Evolutionary conservation across 2,888 invertebrate species (phyloP).

Genomic region (Rhamphomyia laevipes): DNA sequence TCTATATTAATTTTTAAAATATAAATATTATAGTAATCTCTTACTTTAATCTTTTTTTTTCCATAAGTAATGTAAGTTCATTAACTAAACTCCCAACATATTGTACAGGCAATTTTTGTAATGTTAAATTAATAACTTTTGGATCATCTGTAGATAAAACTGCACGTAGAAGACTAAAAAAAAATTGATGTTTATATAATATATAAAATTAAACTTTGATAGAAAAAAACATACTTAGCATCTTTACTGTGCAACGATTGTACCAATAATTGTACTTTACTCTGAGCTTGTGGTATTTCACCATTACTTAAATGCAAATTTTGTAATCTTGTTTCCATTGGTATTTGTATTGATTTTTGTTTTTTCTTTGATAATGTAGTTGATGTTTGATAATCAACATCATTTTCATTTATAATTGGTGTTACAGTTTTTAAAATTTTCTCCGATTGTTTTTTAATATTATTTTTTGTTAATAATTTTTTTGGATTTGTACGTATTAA

Average conservation of each 20-base stretch:
- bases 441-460: conserved; percentile 16
- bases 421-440: conserved; percentile 23
- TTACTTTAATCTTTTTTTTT: conserved; percentile 50
- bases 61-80: conserved; percentile 56
- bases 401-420: conserved; percentile 23
- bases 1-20: not conserved
- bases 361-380: conserved; percentile 22
- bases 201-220: conserved; percentile 1
- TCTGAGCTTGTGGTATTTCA: conserved; percentile 49
- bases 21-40: not conserved
- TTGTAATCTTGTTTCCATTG: conserved; percentile 72
- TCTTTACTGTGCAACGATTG: conserved; percentile 83
- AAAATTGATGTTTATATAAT: not conserved
- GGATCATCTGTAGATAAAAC: conserved; percentile 59
- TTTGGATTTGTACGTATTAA: conserved; percentile 32
- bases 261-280: conserved; percentile 66
- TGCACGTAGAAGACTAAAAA: conserved; percentile 50
- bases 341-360: conserved; percentile 33
- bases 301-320: conserved; percentile 54
- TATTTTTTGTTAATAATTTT: conserved; percentile 18
- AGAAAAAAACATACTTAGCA: conserved; percentile 36
- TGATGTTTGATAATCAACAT: conserved; percentile 29
- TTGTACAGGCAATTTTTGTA: conserved; percentile 62
- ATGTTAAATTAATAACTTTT: conserved; percentile 57
- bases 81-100: conserved; percentile 59